Conservation (phyloP, 35 echinoderm and acorn worm species). For the Stichopus chloronotus region DNA sequence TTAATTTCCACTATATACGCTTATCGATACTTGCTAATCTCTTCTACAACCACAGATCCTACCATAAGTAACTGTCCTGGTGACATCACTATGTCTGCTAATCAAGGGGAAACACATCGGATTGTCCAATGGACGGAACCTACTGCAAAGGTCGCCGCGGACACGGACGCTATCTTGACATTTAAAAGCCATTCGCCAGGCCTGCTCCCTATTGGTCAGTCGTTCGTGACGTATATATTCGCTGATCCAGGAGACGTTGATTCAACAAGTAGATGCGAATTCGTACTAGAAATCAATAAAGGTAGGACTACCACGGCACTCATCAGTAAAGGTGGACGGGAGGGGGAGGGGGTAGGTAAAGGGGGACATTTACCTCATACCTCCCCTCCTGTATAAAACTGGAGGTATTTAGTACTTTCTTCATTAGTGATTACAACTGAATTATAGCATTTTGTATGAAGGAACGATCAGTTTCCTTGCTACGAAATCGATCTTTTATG, state of each 20-base stretch:
- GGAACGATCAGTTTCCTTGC: too few species aligned
- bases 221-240: slow-evolving; percentile 48
- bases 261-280: not conserved
- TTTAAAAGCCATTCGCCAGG: slow-evolving; percentile 21
- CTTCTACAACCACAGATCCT: not conserved
- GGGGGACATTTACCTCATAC: too few species aligned
- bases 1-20: too few species aligned
- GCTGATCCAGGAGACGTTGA: not conserved
- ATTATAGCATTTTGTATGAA: too few species aligned
- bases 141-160: not conserved
- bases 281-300: not conserved
- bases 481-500: too few species aligned
- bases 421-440: too few species aligned
- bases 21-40: too few species aligned
- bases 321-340: too few species aligned
- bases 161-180: not conserved
- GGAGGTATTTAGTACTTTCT: too few species aligned
- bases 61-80: slow-evolving; percentile 27
- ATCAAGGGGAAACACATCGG: not conserved
- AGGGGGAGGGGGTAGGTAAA: too few species aligned
- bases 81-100: not conserved
- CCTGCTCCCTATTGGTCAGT: slow-evolving; percentile 4
- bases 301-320: not conserved
- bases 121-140: slow-evolving; percentile 27
- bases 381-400: too few species aligned